Evolutionary conservation across 2,113 vertebrate species (phyloP), one percentile per base, ranked within the genome.

Genomic region (Anhinga rufa): DNA sequence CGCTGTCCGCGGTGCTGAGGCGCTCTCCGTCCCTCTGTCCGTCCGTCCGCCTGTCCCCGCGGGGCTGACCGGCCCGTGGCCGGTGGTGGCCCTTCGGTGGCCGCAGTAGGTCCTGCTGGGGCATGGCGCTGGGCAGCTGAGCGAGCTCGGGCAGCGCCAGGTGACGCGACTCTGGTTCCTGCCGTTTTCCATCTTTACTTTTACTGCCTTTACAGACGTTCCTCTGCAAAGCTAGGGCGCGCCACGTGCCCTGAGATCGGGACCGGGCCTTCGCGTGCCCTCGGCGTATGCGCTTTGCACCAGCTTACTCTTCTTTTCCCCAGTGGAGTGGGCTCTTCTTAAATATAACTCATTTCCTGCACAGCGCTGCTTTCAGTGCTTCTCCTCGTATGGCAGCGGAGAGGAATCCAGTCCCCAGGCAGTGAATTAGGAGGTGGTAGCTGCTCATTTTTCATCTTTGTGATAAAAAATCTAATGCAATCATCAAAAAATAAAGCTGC

Each of bases 31-130:
- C 38, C 38, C 9, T 40, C 38, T 10, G 9, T 40, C 38, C 10
- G 38, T 40, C 38, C 38, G 38, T 40, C 38, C 38, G 9, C 19
- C 46, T 18, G 46, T 19, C 46, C 46, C 32, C 20, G 19, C 8
- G 32, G 55, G 5, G 36, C 69, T 36, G 25, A n/a, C 68, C 68
- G 11, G 19, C 17, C 14, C 31, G 93, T 64, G 90, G 97, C 93
- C 91, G 93, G 95, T 86, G 93, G 97, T 74, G 96, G 95, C 95
- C 90, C 97, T 98, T 96, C 80, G 96, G 95, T 94, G 97, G 96
- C 96, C 92, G 96, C 95, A 88, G 96, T 93, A 97, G 98, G 95
- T 97, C 96, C 95, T 95, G 82, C 62, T 14, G 14, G 36, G 46
- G 7, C 12, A 9, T 17, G 38, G 22, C 31, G 61, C 54, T 10